A percentile compares a stretch with the other conserved stretches of the same genome.
phyloP scores from a whole-genome alignment of 2,113 vertebrate genomes.

The Sprattus sprattus region DNA sequence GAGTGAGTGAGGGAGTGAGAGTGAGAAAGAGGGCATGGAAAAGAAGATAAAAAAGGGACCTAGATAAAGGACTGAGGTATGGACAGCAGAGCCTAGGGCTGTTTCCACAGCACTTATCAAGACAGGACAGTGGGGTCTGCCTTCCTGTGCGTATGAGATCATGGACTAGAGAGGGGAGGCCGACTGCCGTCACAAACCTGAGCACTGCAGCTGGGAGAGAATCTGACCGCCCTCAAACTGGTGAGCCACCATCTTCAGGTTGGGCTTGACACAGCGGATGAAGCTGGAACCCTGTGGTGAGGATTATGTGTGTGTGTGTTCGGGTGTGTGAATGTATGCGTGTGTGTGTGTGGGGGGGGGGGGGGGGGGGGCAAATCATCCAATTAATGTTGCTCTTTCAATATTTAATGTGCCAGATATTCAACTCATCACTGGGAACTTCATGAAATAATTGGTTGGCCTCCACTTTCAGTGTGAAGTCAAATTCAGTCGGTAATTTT shows the following conservation, averaged over 20 bases:
- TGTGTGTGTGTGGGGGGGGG: background rate
- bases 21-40: background rate
- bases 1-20: background rate
- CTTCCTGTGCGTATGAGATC: background rate
- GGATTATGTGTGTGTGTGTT: background rate
- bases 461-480: too few species aligned
- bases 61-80: background rate
- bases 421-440: too few species aligned
- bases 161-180: background rate
- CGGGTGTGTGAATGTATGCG: background rate
- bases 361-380: too few species aligned
- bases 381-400: too few species aligned
- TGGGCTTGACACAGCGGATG: constrained; percentile 96
- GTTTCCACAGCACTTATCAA: background rate
- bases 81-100: background rate
- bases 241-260: constrained; percentile 97
- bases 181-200: constrained; percentile 73
- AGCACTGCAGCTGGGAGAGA: constrained; percentile 96
- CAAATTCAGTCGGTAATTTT: too few species aligned
- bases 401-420: too few species aligned
- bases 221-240: constrained; percentile 96
- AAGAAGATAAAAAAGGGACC: background rate
- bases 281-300: constrained; percentile 90
- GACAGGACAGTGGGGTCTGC: background rate
- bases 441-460: too few species aligned